Base-by-base conservation (phyloP, 2,797 vertebrate species). In the Phyllotis vaccarum region DNA sequence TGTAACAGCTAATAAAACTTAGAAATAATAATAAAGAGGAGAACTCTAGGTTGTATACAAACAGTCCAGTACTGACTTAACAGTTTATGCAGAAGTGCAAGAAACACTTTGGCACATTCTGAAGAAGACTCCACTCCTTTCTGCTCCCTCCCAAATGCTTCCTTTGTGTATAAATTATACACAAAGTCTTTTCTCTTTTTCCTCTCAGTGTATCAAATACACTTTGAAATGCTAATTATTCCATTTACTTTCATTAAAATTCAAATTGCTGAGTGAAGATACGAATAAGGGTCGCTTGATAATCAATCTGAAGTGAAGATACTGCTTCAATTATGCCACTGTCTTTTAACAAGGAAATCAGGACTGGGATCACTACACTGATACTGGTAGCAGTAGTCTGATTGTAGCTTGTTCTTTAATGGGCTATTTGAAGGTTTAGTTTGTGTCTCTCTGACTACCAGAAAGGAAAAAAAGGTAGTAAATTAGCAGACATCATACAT, bases 171-270 rank as follows among this genome's bases (percentile, higher is more conserved):
- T 97, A 98, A 96, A 97, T 98, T 98, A 98, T 98, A 98, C 97
- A 98, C 98, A 97, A 98, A 98, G 98, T 98, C 97, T 98, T 98
- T 94, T 97, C 98, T 94, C 97, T 81, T 95, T 74, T 98, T 97
- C 2, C 96, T 97, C 97, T 98, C 97, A 98, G 95, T 98, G 97
- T 98, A 98, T 99, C 98, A 98, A 98, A 98, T 98, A 98, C 94
- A 98, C 98, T 99, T 99, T 99, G 98, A 99, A 99, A 99, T 99
- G 99, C 98, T 99, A 99, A 99, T 99, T 99, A 99, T 99, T 99
- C 98, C 98, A 99, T 98, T 99, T 99, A 97, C 98, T 98, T 99
- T 98, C 98, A 99, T 99, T 99, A 98, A 99, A 98, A 99, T 99
- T 99, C 98, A 98, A 98, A 99, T 99, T 98, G 98, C 98, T 97